A percentile compares a stretch with the other conserved stretches of the same genome.
These are phyloP conservation scores for Pygmarrhopalites habei DNA, from an alignment of 1,140 invertebrate species.

Conservation along the genomic window DNA sequence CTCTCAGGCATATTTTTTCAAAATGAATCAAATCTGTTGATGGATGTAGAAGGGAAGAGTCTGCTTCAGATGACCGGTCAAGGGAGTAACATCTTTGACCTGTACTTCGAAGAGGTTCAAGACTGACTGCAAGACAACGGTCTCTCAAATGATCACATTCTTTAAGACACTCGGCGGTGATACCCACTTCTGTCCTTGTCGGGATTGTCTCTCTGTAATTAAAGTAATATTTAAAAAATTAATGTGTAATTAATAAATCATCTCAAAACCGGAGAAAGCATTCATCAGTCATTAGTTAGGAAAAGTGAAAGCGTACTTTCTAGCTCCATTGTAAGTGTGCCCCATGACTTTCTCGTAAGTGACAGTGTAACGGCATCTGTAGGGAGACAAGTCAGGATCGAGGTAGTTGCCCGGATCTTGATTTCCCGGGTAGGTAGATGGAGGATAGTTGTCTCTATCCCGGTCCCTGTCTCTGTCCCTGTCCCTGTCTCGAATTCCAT, in stretches of 20 bases:
- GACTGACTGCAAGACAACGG: conserved; percentile 45
- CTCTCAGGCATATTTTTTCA: conserved; percentile 49
- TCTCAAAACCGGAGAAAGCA: too few species aligned
- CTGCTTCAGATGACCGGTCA: conserved; percentile 43
- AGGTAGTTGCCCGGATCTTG: conserved; percentile 34
- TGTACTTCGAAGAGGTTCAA: conserved; percentile 44
- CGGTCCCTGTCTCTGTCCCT: too few species aligned
- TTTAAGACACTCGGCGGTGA: conserved; percentile 46
- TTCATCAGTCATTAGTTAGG: too few species aligned
- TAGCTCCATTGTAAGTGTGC: conserved; percentile 41
- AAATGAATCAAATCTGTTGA: conserved; percentile 46
- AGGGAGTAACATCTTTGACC: conserved; percentile 46
- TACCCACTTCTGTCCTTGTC: conserved; percentile 44
- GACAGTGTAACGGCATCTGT: conserved; percentile 41
- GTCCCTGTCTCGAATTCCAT: too few species aligned
- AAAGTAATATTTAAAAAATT: background rate
- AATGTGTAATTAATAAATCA: background rate
- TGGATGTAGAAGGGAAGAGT: conserved; percentile 43
- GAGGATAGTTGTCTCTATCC: conserved; percentile 17
- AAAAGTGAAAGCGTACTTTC: too few species aligned
- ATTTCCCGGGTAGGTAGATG: conserved; percentile 19
- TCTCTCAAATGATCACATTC: conserved; percentile 46
- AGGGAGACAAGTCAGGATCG: conserved; percentile 39
- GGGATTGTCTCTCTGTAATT: conserved; percentile 42
- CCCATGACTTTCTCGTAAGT: conserved; percentile 48